Evolutionary conservation across 2,888 invertebrate species (phyloP).

Genomic region (Mycalesis mineus): DNA sequence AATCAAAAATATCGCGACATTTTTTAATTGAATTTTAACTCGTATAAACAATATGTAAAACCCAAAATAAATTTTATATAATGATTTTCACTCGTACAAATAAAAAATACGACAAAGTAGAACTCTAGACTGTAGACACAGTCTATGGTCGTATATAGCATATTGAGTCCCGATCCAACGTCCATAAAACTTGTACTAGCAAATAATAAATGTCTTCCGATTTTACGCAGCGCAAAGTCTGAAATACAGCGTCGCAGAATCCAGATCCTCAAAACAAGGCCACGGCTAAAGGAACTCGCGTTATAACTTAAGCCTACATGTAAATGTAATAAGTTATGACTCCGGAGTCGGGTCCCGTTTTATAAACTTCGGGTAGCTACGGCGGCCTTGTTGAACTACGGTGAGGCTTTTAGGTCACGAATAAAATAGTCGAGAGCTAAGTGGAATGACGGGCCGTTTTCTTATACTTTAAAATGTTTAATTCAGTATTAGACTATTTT

Average conservation of each 20-base stretch:
- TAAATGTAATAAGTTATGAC: conserved; percentile 28
- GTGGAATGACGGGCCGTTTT: conserved; percentile 22
- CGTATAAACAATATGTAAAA: too few species aligned
- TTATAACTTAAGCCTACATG: conserved; percentile 44
- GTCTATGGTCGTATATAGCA: neutral
- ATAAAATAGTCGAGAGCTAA: conserved; percentile 34
- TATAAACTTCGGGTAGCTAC: conserved; percentile 45
- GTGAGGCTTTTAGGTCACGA: conserved; percentile 54
- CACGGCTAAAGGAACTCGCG: conserved; percentile 48
- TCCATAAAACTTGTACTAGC: conserved; percentile 5
- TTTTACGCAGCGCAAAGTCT: conserved; percentile 3
- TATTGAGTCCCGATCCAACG: conserved; percentile 5
- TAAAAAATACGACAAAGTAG: too few species aligned
- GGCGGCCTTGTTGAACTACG: conserved; percentile 37
- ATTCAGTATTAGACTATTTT: neutral
- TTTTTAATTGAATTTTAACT: too few species aligned
- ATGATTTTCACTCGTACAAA: too few species aligned
- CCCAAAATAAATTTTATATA: too few species aligned
- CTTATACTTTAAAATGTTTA: conserved; percentile 21
- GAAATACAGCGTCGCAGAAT: conserved; percentile 7
- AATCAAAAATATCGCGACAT: too few species aligned
- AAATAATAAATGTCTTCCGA: conserved; percentile 7
- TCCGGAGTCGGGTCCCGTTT: conserved; percentile 38
- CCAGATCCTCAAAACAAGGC: conserved; percentile 18
- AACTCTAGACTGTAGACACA: too few species aligned